phyloP scores from a whole-genome alignment of 1,140 invertebrate genomes.

The Paralvinella palmiformis region DNA sequence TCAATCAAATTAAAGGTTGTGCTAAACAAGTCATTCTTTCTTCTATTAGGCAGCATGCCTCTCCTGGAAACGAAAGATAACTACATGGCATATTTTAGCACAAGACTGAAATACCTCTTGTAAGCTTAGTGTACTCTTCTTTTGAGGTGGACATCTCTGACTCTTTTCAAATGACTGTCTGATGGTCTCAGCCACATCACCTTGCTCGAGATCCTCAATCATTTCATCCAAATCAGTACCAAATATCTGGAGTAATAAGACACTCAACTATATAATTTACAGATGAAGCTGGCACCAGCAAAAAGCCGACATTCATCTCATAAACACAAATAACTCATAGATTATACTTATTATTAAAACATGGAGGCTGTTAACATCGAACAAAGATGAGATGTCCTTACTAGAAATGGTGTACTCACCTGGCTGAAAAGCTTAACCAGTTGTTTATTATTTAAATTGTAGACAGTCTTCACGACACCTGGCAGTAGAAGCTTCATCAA shows the following conservation, averaged over 20 bases:
- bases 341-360: too few relatives aligned
- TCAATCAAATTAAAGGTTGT: too few relatives aligned
- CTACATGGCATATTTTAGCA: too few relatives aligned
- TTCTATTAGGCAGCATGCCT: too few relatives aligned
- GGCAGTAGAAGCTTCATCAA: constrained; percentile 82
- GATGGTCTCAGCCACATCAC: constrained; percentile 86
- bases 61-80: too few relatives aligned
- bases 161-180: constrained; percentile 70
- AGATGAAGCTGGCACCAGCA: too few relatives aligned
- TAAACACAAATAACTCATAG: too few relatives aligned
- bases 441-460: constrained; percentile 88
- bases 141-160: constrained; percentile 55
- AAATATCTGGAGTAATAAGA: constrained; percentile 58
- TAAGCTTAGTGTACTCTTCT: constrained; percentile 67
- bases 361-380: too few relatives aligned
- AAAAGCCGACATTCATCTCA: too few relatives aligned
- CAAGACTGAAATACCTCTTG: too few relatives aligned
- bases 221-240: constrained; percentile 68
- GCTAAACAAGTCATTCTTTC: too few relatives aligned
- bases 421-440: constrained; percentile 80
- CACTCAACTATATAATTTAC: background rate
- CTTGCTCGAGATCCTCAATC: constrained; percentile 77
- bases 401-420: constrained; percentile 36
- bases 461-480: constrained; percentile 72
- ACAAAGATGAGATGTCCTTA: too few relatives aligned